phyloP scores from a whole-genome alignment of 1,140 invertebrate genomes.

The Bombyx mandarina region DNA sequence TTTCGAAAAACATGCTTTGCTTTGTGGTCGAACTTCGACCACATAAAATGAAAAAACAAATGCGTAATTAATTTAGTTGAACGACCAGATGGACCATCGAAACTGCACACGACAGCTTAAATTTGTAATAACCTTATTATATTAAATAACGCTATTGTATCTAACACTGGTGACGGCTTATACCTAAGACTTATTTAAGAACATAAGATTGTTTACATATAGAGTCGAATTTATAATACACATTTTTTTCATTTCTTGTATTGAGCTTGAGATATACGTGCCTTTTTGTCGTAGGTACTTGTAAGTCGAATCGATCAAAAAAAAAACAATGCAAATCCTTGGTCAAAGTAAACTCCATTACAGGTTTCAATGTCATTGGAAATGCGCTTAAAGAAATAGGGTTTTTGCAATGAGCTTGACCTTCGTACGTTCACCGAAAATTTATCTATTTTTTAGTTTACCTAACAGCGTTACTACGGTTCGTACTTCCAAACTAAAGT shows the following conservation, averaged over 20 bases:
- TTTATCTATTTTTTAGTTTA: conserved; percentile 17
- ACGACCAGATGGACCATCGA: conserved; percentile 44
- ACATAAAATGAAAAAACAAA: no score
- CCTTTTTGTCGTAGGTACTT: conserved; percentile 8
- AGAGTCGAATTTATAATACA: conserved; percentile 27
- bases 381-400: conserved; percentile 32
- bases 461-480: background rate
- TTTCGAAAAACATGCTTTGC: no score
- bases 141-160: conserved; percentile 30
- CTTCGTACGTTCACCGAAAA: conserved; percentile 41
- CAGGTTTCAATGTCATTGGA: conserved; percentile 35
- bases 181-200: conserved; percentile 24
- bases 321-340: no score
- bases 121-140: conserved; percentile 8
- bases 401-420: conserved; percentile 36
- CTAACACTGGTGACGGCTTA: conserved; percentile 58
- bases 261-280: no score
- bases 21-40: no score
- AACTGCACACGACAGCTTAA: conserved; percentile 54
- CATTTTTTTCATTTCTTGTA: no score
- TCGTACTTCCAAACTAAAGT: no score
- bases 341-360: no score
- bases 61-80: no score
- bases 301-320: no score
- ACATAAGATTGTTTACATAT: conserved; percentile 41